phyloP scores from a whole-genome alignment of 2,113 vertebrate genomes.

The Chiloscyllium plagiosum region DNA sequence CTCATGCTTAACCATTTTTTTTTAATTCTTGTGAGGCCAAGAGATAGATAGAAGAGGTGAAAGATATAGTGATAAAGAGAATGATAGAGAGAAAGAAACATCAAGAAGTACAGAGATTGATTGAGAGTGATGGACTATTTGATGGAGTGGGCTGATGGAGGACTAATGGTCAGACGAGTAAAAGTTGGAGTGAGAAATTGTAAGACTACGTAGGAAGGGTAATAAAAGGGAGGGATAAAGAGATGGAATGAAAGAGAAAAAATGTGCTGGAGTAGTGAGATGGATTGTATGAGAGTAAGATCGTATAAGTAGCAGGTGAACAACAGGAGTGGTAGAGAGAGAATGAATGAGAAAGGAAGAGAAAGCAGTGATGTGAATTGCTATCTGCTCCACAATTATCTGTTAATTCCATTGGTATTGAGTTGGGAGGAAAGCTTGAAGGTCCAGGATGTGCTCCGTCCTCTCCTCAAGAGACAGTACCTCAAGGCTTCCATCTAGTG shows the following conservation, averaged over 20 bases:
- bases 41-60: not conserved
- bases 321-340: not conserved
- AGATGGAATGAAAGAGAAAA: not conserved
- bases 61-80: not conserved
- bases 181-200: not conserved
- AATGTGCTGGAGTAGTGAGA: not conserved
- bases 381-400: not conserved
- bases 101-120: not conserved
- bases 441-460: not conserved
- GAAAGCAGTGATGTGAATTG: not conserved
- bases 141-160: not conserved
- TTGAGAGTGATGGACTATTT: not conserved
- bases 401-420: not conserved
- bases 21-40: not conserved
- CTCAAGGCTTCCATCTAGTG: slow-evolving; percentile 33
- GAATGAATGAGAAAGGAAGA: not conserved
- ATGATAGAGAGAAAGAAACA: not conserved
- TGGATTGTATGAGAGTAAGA: not conserved
- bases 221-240: not conserved
- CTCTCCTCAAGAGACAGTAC: not conserved
- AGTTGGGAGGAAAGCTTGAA: not conserved
- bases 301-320: too few species aligned
- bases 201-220: not conserved
- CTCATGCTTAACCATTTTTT: not conserved
- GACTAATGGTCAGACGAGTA: not conserved